phyloP scores from a whole-genome alignment of 2,888 invertebrate species.

The Clusia tigrina region DNA sequence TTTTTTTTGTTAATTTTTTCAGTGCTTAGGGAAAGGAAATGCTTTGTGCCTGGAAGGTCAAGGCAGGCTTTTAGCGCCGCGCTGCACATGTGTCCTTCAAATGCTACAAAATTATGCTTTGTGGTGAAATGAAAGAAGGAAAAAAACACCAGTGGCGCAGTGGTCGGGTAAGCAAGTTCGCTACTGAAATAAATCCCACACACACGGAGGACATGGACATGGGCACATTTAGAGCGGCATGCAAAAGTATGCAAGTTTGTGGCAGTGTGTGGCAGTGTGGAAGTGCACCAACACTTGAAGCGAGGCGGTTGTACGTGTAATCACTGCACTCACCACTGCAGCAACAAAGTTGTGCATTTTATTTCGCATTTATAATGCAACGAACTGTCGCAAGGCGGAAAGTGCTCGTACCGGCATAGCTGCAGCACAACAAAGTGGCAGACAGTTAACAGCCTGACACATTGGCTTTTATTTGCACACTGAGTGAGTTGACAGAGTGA shows the following conservation, averaged over 20 bases:
- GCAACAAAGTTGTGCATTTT: constrained; percentile 54
- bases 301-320: no score
- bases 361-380: constrained; percentile 54
- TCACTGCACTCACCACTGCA: constrained; percentile 27
- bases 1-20: not conserved
- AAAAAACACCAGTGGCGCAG: no score
- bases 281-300: constrained; percentile 28
- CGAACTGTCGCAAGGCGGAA: constrained; percentile 1
- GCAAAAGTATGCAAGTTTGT: constrained; percentile 17
- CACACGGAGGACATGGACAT: constrained; percentile 26
- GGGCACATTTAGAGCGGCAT: not conserved
- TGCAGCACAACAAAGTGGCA: constrained; percentile 22
- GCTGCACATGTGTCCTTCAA: not conserved
- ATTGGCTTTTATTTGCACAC: constrained; percentile 52
- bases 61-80: not conserved
- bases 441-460: constrained; percentile 58
- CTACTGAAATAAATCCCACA: constrained; percentile 18
- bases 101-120: not conserved
- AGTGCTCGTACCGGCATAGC: not conserved
- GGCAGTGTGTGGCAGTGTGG: constrained; percentile 9
- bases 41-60: not conserved
- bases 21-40: not conserved
- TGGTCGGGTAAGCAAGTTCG: not conserved
- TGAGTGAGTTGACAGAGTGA: not conserved
- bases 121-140: not conserved